Evolutionary conservation across 2,113 vertebrate genomes (phyloP).

Genomic region (Centropus unirufus): DNA sequence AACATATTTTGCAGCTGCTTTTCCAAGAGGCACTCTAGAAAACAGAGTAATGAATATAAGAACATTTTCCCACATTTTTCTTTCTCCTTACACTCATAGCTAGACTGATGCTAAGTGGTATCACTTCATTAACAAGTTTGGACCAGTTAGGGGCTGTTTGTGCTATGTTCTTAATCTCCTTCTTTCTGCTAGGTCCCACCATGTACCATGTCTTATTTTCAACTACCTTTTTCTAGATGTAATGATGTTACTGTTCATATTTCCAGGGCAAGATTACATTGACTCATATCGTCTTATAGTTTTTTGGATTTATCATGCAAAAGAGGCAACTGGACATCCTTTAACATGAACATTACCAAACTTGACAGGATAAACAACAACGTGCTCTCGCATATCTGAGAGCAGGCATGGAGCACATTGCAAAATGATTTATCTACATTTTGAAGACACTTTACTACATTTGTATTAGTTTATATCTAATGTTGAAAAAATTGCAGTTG

Average conservation of each 20-base stretch:
- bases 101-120: neutral
- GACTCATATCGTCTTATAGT: neutral
- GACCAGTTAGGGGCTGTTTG: neutral
- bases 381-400: neutral
- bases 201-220: neutral
- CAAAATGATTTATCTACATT: slow-evolving; percentile 50
- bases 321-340: neutral
- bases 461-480: slow-evolving; percentile 43
- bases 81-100: neutral
- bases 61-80: neutral
- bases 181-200: neutral
- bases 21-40: neutral
- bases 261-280: neutral
- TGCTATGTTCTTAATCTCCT: neutral
- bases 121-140: neutral
- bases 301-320: slow-evolving; percentile 18
- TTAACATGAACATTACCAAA: neutral
- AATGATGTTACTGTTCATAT: neutral
- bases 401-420: slow-evolving; percentile 20
- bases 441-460: slow-evolving; percentile 20
- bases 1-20: neutral
- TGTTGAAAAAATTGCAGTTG: neutral
- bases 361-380: slow-evolving; percentile 36
- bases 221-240: neutral
- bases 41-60: neutral